Conservation (phyloP, 1,140 invertebrate species). For the Bombyx mandarina region DNA sequence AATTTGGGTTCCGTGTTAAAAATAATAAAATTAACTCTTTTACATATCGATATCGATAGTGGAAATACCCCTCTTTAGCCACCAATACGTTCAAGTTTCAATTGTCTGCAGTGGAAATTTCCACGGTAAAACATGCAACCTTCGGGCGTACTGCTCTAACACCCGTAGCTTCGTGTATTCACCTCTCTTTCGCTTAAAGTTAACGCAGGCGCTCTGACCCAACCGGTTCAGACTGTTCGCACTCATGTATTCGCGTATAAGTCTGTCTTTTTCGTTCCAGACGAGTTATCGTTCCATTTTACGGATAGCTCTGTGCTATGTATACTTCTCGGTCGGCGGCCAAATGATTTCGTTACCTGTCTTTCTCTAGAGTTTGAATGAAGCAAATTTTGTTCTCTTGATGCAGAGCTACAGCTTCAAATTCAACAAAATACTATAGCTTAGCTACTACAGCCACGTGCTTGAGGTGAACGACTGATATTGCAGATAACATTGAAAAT, state of each 20-base stretch:
- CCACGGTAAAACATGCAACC: constrained; percentile 64
- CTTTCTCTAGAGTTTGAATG: constrained; percentile 70
- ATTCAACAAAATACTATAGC: constrained; percentile 59
- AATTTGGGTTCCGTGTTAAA: no score
- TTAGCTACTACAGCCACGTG: constrained; percentile 57
- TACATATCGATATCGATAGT: no score
- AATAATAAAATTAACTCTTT: no score
- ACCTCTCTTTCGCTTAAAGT: constrained; percentile 42
- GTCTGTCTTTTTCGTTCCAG: constrained; percentile 37
- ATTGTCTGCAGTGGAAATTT: constrained; percentile 67
- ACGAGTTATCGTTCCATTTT: constrained; percentile 64
- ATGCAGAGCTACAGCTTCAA: constrained; percentile 68
- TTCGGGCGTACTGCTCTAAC: constrained; percentile 37
- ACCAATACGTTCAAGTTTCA: constrained; percentile 58
- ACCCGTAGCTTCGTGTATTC: constrained; percentile 21
- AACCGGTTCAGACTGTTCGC: constrained; percentile 38
- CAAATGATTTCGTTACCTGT: constrained; percentile 68
- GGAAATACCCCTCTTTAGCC: constrained; percentile 11
- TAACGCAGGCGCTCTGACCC: constrained; percentile 63
- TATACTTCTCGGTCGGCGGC: constrained; percentile 69
- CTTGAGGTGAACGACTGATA: constrained; percentile 66
- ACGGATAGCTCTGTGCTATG: constrained; percentile 69
- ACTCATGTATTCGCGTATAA: constrained; percentile 26
- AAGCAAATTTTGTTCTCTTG: constrained; percentile 62
- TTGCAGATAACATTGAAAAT: constrained; percentile 56